A percentile compares a stretch with the other conserved stretches of the same genome.
phyloP scores from a whole-genome alignment of 2,797 vertebrate genomes.

The Parauchenoglanis punctatus region DNA sequence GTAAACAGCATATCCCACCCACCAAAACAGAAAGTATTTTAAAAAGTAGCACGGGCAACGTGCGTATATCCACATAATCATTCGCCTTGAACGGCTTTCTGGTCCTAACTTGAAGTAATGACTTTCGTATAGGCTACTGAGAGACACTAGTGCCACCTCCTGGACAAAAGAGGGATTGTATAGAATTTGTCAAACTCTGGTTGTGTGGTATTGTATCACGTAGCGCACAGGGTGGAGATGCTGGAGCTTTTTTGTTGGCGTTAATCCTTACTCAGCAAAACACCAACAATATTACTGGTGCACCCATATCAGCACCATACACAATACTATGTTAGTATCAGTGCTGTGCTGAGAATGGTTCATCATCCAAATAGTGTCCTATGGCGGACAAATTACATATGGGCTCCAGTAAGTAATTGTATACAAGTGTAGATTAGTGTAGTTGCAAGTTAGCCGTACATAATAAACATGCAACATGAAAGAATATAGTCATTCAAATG shows the following conservation, averaged over 20 bases:
- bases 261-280: not conserved
- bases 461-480: not conserved
- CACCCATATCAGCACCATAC: not conserved
- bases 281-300: not conserved
- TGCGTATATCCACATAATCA: not conserved
- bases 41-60: not conserved
- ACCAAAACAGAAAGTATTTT: not conserved
- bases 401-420: not conserved
- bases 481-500: not conserved
- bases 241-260: not conserved
- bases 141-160: constrained; percentile 25
- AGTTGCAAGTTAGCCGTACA: not conserved
- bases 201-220: not conserved
- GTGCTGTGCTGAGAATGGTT: not conserved
- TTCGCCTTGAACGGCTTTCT: not conserved
- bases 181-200: not conserved
- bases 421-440: not conserved
- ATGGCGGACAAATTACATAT: not conserved
- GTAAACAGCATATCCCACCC: not conserved
- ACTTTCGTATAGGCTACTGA: constrained; percentile 8
- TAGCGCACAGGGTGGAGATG: not conserved
- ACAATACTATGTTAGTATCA: not conserved
- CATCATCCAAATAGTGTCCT: not conserved
- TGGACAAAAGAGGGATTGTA: constrained; percentile 29
- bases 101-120: constrained; percentile 28